Evolutionary conservation across 2,888 invertebrate species (phyloP).

Genomic region (Chouioia cunea): DNA sequence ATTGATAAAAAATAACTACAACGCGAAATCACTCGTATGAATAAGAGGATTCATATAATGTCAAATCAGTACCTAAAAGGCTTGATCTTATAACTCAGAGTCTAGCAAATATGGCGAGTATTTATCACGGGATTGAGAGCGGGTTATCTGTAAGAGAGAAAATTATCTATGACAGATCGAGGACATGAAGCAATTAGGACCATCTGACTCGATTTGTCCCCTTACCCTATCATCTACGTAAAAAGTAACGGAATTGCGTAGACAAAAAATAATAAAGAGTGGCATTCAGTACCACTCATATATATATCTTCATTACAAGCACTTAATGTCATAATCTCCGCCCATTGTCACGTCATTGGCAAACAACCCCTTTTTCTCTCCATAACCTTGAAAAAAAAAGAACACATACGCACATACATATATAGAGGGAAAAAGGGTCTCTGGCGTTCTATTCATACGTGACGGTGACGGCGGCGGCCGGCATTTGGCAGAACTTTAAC

Average conservation of each 20-base stretch:
- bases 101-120: too few relatives aligned
- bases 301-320: slow-evolving; percentile 40
- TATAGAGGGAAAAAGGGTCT: too few relatives aligned
- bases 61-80: too few relatives aligned
- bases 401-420: background rate
- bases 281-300: slow-evolving; percentile 13
- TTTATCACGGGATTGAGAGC: too few relatives aligned
- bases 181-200: background rate
- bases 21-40: too few relatives aligned
- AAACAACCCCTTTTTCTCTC: background rate
- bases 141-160: too few relatives aligned
- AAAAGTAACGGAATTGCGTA: background rate
- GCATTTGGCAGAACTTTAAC: slow-evolving; percentile 56
- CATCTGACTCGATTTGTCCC: background rate
- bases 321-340: slow-evolving; percentile 43
- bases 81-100: too few relatives aligned
- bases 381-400: background rate
- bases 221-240: too few relatives aligned
- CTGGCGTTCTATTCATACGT: slow-evolving; percentile 3
- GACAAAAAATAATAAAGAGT: slow-evolving; percentile 2
- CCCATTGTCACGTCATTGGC: slow-evolving; percentile 22
- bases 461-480: slow-evolving; percentile 40
- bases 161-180: background rate
- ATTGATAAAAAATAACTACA: too few relatives aligned
- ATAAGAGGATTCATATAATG: too few relatives aligned